Conservation (phyloP, 2,888 invertebrate genomes). For the Brassicogethes aeneus region DNA sequence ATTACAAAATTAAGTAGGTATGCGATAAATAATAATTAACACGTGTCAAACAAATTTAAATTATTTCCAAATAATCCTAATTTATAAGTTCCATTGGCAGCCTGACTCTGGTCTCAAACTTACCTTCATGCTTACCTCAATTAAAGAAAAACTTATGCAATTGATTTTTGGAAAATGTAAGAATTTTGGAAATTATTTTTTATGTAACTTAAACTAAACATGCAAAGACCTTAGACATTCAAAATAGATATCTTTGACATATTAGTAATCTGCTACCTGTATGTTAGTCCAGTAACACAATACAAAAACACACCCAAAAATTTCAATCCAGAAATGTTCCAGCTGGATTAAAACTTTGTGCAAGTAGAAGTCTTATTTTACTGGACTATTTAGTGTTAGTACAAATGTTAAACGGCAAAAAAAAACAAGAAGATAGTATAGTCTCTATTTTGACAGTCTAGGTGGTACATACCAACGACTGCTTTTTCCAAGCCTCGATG, state of each 20-base stretch:
- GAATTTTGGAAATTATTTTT: not conserved
- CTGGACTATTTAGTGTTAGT: not conserved
- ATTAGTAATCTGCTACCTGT: too few species aligned
- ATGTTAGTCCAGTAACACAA: too few species aligned
- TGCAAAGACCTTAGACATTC: conserved; percentile 27
- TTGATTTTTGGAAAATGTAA: not conserved
- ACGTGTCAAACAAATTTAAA: not conserved
- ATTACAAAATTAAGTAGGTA: not conserved
- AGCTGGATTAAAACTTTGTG: too few species aligned
- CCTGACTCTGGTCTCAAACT: conserved; percentile 19
- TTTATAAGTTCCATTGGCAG: conserved; percentile 11
- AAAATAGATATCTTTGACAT: conserved; percentile 16
- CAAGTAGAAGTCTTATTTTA: too few species aligned
- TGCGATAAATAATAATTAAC: too few species aligned
- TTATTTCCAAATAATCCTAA: not conserved
- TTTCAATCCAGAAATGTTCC: too few species aligned
- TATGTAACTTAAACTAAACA: conserved; percentile 17
- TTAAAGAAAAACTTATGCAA: not conserved
- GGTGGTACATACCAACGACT: conserved; percentile 73
- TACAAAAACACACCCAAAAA: too few species aligned
- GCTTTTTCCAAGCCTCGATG: conserved; percentile 96
- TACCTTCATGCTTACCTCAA: conserved; percentile 25
- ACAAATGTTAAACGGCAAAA: not conserved
- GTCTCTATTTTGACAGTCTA: conserved; percentile 22
- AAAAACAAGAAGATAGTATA: not conserved